Base-by-base conservation (phyloP, 2,113 vertebrate genomes). In the Pseudorasbora parva region DNA sequence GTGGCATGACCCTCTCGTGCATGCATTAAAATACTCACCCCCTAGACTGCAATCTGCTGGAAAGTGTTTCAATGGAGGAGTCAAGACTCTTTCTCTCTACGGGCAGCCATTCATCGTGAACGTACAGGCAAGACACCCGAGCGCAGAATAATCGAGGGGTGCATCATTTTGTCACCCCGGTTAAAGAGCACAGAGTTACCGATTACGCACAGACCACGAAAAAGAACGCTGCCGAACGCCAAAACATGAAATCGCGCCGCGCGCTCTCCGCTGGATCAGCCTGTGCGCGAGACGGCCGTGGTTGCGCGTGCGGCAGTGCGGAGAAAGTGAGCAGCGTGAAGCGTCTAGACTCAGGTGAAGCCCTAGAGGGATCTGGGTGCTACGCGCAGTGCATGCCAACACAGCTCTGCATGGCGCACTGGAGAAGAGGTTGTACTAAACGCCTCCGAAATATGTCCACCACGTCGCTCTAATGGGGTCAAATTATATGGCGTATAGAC, bases 61-160 rank as follows among this genome's bases (percentile, higher is more conserved):
- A 86, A 83, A 87, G 80, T 82, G 90, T 88, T 86, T 92, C 85
- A 81, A 87, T 89, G 90, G 89, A 88, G 88, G 88, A 87, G 86
- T 85, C 84, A 23, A 49, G 87, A 83, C 57, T 88, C 84, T 83
- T 89, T 91, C 89, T 90, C 89, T 92, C 93, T 93, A 93, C 94
- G 91, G 93, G 95, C 94, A 93, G 93, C 94, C 95, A 95, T 96
- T 95, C 95, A 96, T 95, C 94, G 94, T 94, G 92, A 94, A 91
- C 84, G 89, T 89, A 94, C 93, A 93, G 88, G 91, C 88, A 87
- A 90, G 87, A 89, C 90, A 72, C 43, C 60, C 57, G 95, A 95
- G 93, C 91, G 84, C 94, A 92, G 95, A 95, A 91, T 90, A 68
- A 90, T 91, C 91, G 92, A 95, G 78, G 88, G 87, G 84, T 80